phyloP scores from a whole-genome alignment of 1,140 invertebrate species.

The Magallana ariakensis region DNA sequence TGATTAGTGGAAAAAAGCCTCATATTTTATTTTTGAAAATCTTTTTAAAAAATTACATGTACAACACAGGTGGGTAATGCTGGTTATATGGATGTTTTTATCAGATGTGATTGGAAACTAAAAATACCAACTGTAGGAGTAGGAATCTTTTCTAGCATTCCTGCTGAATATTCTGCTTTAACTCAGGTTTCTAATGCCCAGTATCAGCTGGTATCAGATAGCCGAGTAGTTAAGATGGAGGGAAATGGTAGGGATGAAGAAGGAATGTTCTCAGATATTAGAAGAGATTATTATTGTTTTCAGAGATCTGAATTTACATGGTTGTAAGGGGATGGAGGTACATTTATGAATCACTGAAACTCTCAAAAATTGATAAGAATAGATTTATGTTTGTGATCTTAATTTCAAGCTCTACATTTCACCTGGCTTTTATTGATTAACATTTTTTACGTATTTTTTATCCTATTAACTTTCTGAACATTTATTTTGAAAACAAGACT shows the following conservation, averaged over 20 bases:
- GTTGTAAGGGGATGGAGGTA: not conserved
- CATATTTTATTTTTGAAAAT: no score
- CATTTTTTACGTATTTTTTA: not conserved
- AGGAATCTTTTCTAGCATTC: not conserved
- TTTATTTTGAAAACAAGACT: not conserved
- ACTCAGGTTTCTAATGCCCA: not conserved
- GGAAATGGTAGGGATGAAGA: not conserved
- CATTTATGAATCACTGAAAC: conserved; percentile 36
- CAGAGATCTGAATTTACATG: not conserved
- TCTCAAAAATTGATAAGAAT: conserved; percentile 7
- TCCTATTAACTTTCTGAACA: not conserved
- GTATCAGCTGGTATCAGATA: not conserved
- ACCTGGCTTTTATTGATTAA: conserved; percentile 11
- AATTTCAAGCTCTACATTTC: not conserved
- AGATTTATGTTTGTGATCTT: conserved; percentile 16
- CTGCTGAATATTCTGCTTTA: not conserved
- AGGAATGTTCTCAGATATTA: conserved; percentile 30
- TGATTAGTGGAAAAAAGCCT: no score
- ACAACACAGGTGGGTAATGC: no score
- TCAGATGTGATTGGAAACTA: not conserved
- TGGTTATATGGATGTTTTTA: no score
- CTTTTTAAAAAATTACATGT: no score
- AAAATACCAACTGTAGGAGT: not conserved
- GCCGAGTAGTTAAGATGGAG: not conserved
- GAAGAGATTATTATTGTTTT: not conserved